phyloP scores from a whole-genome alignment of 2,888 invertebrate genomes.

The Eupsilia transversa region DNA sequence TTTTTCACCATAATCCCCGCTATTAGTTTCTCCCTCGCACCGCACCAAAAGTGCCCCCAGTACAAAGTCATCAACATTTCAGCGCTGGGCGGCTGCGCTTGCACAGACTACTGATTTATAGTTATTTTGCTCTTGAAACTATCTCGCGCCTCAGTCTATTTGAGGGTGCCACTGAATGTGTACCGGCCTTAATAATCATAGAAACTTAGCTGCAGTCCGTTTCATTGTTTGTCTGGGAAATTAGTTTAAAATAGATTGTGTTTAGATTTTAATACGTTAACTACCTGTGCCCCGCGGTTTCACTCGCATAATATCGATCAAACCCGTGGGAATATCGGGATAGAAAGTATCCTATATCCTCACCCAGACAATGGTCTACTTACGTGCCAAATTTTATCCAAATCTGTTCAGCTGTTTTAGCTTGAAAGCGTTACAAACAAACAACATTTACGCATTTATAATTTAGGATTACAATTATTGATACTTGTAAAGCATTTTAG shows the following conservation, averaged over 20 bases:
- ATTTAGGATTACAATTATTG: not conserved
- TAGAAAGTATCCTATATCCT: too few relatives aligned
- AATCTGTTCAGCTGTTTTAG: too few relatives aligned
- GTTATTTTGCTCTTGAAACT: slow-evolving; percentile 84
- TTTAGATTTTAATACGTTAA: not conserved
- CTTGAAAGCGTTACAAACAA: too few relatives aligned
- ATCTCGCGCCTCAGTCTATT: slow-evolving; percentile 72
- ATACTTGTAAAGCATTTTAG: not conserved
- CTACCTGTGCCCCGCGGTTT: too few relatives aligned
- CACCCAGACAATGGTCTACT: too few relatives aligned
- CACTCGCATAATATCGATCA: too few relatives aligned
- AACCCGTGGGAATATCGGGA: too few relatives aligned
- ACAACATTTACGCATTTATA: too few relatives aligned
- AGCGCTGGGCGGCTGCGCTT: slow-evolving; percentile 82
- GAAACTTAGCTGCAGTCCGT: slow-evolving; percentile 29
- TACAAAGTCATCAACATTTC: slow-evolving; percentile 84
- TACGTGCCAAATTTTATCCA: too few relatives aligned
- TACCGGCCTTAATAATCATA: slow-evolving; percentile 60
- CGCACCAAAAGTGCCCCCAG: slow-evolving; percentile 67
- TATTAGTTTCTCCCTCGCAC: slow-evolving; percentile 55
- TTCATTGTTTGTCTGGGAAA: slow-evolving; percentile 35
- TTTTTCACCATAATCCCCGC: slow-evolving; percentile 17
- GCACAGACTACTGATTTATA: slow-evolving; percentile 83
- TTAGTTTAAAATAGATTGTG: slow-evolving; percentile 6
- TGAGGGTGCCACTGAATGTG: slow-evolving; percentile 60